phyloP scores from a whole-genome alignment of 2,797 vertebrate species.

The Bryconaethiops microstoma region DNA sequence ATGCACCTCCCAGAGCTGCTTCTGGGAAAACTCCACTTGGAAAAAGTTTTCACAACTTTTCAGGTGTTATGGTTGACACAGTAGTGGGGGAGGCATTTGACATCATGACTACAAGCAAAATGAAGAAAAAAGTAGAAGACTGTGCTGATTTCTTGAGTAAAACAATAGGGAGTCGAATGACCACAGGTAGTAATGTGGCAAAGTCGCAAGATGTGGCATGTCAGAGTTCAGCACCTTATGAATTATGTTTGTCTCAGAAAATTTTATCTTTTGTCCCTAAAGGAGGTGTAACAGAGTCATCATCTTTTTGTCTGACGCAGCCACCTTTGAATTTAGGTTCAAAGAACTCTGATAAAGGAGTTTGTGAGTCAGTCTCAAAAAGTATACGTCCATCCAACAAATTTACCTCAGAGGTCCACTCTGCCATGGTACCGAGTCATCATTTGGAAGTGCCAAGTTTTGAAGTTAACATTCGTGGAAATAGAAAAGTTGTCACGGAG shows the following conservation, averaged over 20 bases:
- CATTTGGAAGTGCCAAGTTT: conserved; percentile 72
- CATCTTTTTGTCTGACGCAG: conserved; percentile 65
- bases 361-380: conserved; percentile 56
- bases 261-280: conserved; percentile 60
- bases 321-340: conserved; percentile 56
- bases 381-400: conserved; percentile 41
- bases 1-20: conserved; percentile 45
- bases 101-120: conserved; percentile 80
- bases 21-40: conserved; percentile 61
- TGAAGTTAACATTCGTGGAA: conserved; percentile 58
- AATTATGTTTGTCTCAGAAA: conserved; percentile 40
- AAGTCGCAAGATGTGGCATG: conserved; percentile 51
- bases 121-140: conserved; percentile 82
- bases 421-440: conserved; percentile 62
- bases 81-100: conserved; percentile 91
- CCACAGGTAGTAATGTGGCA: conserved; percentile 58
- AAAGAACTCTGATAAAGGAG: conserved; percentile 48
- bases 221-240: conserved; percentile 44
- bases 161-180: conserved; percentile 70
- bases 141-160: conserved; percentile 80
- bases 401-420: conserved; percentile 55
- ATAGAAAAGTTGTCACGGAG: conserved; percentile 57
- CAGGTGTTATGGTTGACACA: conserved; percentile 87
- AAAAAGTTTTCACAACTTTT: conserved; percentile 79
- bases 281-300: conserved; percentile 46